These are phyloP conservation scores for Calonectris borealis DNA, from an alignment of 2,113 vertebrate species.

Conservation along the genomic window DNA sequence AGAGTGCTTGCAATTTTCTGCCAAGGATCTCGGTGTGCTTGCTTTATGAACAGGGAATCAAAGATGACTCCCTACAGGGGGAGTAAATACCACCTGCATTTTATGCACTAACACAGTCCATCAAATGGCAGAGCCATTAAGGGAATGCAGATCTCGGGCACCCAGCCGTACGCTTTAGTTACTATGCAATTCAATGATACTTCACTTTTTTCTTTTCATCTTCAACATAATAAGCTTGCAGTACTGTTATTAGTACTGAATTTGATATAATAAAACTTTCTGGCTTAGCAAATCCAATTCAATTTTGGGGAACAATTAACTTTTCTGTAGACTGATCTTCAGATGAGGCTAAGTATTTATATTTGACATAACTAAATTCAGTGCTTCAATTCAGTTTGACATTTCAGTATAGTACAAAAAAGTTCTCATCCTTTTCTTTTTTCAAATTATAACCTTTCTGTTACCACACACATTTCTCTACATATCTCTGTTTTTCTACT, in stretches of 20 bases:
- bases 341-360: background rate
- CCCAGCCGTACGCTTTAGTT: background rate
- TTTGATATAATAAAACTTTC: constrained; percentile 4
- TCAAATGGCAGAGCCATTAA: background rate
- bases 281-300: background rate
- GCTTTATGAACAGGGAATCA: background rate
- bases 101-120: background rate
- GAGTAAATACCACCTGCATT: background rate
- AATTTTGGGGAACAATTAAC: background rate
- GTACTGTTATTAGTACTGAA: background rate
- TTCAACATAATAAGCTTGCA: background rate
- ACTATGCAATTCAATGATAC: background rate
- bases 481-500: background rate
- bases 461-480: background rate
- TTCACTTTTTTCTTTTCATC: background rate
- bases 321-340: background rate
- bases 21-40: background rate
- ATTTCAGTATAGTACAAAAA: background rate
- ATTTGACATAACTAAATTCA: constrained; percentile 1
- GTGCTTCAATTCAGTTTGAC: background rate
- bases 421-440: background rate
- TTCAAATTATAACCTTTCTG: background rate
- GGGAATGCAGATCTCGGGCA: background rate
- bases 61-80: background rate
- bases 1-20: background rate